Conservation (phyloP, 2,888 invertebrate genomes). For the Microctonus brassicae region DNA sequence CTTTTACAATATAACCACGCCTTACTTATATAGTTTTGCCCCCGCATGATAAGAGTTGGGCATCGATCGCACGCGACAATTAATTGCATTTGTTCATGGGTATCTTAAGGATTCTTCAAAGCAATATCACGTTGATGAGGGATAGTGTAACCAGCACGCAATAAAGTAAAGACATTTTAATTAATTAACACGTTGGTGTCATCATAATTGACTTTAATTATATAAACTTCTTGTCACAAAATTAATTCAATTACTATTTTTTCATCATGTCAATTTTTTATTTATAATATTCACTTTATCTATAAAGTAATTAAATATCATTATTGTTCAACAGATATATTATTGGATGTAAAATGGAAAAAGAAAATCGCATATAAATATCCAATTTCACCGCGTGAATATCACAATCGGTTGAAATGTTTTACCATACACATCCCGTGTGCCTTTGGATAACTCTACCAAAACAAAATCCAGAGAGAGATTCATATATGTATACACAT, state of each 20-base stretch:
- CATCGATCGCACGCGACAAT: slow-evolving; percentile 44
- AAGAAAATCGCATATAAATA: neutral
- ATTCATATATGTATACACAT: neutral
- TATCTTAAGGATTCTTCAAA: slow-evolving; percentile 24
- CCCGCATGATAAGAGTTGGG: too few relatives aligned
- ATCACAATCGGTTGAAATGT: slow-evolving; percentile 30
- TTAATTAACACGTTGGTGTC: slow-evolving; percentile 10
- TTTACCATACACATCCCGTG: slow-evolving; percentile 26
- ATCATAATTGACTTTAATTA: neutral
- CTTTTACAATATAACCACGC: neutral
- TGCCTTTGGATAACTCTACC: slow-evolving; percentile 23
- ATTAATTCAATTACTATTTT: slow-evolving; percentile 8
- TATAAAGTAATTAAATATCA: too few relatives aligned
- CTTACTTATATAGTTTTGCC: neutral
- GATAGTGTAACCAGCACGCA: neutral
- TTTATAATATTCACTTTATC: too few relatives aligned
- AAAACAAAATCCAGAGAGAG: neutral
- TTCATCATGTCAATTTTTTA: too few relatives aligned
- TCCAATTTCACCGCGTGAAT: neutral
- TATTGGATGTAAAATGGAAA: too few relatives aligned
- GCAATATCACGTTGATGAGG: neutral
- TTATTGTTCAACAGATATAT: too few relatives aligned
- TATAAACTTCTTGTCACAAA: slow-evolving; percentile 20
- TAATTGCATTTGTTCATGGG: slow-evolving; percentile 43
- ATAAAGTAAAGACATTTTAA: slow-evolving; percentile 19